Evolutionary conservation across 2,888 invertebrate genomes (phyloP).

Genomic region (Drosophila anomalata): DNA sequence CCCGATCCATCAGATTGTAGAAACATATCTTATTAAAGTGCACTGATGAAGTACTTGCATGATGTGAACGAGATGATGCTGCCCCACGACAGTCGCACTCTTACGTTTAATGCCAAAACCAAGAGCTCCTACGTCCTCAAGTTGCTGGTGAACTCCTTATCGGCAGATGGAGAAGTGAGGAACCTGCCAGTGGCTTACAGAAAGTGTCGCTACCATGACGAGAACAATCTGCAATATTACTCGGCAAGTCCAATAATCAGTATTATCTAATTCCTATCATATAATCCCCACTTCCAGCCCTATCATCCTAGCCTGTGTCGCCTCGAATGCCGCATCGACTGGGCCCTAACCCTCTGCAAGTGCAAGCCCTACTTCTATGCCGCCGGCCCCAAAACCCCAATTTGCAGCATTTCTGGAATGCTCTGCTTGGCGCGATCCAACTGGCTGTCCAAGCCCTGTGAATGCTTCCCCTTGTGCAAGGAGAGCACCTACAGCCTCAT

Average conservation of each 20-base stretch:
- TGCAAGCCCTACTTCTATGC: slow-evolving; percentile 82
- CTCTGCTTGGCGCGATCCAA: slow-evolving; percentile 68
- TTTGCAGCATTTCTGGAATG: slow-evolving; percentile 77
- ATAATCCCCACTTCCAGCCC: slow-evolving; percentile 47
- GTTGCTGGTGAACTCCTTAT: slow-evolving; percentile 59
- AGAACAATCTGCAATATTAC: slow-evolving; percentile 78
- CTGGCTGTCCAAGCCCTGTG: slow-evolving; percentile 72
- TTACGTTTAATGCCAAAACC: slow-evolving; percentile 45
- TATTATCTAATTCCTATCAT: too few species aligned
- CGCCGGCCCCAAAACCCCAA: slow-evolving; percentile 59
- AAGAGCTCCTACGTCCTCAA: slow-evolving; percentile 62
- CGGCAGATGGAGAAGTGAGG: slow-evolving; percentile 74
- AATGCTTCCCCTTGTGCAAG: slow-evolving; percentile 75
- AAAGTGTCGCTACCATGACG: slow-evolving; percentile 80
- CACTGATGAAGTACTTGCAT: slow-evolving; percentile 70
- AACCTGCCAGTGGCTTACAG: slow-evolving; percentile 77
- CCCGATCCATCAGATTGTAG: neutral
- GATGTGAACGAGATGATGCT: slow-evolving; percentile 74
- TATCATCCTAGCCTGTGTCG: slow-evolving; percentile 80
- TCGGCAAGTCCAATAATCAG: slow-evolving; percentile 50
- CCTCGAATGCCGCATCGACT: slow-evolving; percentile 80
- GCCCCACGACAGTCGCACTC: slow-evolving; percentile 61
- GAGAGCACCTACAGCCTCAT: slow-evolving; percentile 63
- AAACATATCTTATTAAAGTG: neutral
- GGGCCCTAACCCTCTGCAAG: slow-evolving; percentile 73